These are phyloP conservation scores for Cryptoblepharus egeriae DNA, from an alignment of 2,797 vertebrate genomes.

Conservation along the genomic window DNA sequence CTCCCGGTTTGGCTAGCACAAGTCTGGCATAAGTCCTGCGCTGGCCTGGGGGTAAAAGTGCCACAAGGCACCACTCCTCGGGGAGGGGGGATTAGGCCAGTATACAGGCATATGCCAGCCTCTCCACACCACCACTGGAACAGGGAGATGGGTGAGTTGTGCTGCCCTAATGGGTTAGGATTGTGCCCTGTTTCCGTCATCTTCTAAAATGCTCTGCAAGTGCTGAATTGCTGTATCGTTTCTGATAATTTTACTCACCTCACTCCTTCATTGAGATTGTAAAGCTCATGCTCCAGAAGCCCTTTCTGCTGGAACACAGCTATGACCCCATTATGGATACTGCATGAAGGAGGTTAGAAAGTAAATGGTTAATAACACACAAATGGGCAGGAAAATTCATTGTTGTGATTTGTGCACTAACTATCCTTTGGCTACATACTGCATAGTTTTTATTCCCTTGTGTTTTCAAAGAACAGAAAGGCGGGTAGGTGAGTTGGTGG, in stretches of 20 bases:
- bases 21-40: no score
- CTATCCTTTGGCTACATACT: background rate
- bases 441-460: background rate
- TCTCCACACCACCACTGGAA: no score
- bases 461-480: background rate
- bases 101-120: no score
- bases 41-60: no score
- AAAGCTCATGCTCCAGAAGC: slow-evolving; percentile 93
- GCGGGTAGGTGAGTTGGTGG: no score
- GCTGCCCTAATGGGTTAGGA: no score
- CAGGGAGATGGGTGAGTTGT: no score
- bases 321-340: slow-evolving; percentile 96
- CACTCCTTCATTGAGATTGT: slow-evolving; percentile 94
- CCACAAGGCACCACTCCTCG: no score
- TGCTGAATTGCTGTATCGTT: no score
- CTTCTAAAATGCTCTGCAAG: background rate
- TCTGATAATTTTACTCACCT: slow-evolving; percentile 79
- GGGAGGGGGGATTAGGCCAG: no score
- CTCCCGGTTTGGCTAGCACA: no score
- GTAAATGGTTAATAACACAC: background rate
- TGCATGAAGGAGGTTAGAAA: slow-evolving; percentile 66
- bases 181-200: no score
- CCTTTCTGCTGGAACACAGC: slow-evolving; percentile 94
- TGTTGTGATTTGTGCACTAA: background rate
- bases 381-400: background rate